Evolutionary conservation across 2,888 invertebrate species (phyloP).

Genomic region (Drosophila crucigera): DNA sequence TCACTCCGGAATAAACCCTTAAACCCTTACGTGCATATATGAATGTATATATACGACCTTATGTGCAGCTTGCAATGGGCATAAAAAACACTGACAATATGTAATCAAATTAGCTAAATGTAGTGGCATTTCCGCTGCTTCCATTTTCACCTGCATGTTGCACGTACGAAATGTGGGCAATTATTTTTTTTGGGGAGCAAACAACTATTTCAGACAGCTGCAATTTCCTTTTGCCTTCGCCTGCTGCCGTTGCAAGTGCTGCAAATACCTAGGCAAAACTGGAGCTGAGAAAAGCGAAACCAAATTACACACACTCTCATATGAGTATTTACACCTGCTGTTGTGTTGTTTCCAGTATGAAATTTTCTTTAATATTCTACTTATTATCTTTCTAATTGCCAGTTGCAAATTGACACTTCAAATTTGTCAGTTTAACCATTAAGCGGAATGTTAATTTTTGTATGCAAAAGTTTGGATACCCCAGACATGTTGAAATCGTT

Average conservation of each 20-base stretch:
- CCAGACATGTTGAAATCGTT: neutral
- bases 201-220: slow-evolving; percentile 42
- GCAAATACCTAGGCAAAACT: neutral
- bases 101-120: slow-evolving; percentile 69
- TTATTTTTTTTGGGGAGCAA: slow-evolving; percentile 1
- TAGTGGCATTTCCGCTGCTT: slow-evolving; percentile 47
- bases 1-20: slow-evolving; percentile 4
- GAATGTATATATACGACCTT: neutral
- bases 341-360: slow-evolving; percentile 17
- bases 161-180: neutral
- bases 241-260: slow-evolving; percentile 17
- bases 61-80: slow-evolving; percentile 16
- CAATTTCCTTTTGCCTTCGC: slow-evolving; percentile 46
- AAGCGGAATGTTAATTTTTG: neutral
- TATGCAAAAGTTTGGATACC: neutral
- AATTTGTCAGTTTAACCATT: slow-evolving; percentile 2
- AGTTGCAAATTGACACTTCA: slow-evolving; percentile 2
- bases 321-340: slow-evolving; percentile 9
- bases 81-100: slow-evolving; percentile 29
- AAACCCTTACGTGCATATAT: neutral
- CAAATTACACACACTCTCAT: slow-evolving; percentile 7
- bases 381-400: slow-evolving; percentile 57
- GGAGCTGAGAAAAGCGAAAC: slow-evolving; percentile 5
- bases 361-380: slow-evolving; percentile 41
- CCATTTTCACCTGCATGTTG: slow-evolving; percentile 26